phyloP scores from a whole-genome alignment of 2,888 invertebrate species.

The Stratiomys singularior region DNA sequence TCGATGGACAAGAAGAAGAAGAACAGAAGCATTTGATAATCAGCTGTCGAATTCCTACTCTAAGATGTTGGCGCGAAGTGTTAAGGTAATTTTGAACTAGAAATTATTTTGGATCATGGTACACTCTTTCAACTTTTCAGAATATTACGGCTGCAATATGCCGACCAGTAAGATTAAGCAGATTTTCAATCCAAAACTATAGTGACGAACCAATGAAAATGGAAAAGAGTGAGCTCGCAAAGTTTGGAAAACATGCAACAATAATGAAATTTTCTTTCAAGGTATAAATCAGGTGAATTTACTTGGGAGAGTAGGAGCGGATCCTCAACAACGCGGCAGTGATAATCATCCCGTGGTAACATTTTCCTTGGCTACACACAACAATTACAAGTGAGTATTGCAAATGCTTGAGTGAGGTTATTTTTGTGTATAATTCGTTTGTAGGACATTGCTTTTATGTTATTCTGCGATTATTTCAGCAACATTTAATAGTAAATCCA shows the following conservation, averaged over 20 bases:
- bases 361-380: conserved; percentile 91
- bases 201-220: conserved; percentile 54
- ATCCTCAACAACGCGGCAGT: conserved; percentile 85
- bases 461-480: too few relatives aligned
- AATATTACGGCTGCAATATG: background rate
- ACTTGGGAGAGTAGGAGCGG: conserved; percentile 87
- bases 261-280: conserved; percentile 57
- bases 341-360: conserved; percentile 86
- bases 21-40: background rate
- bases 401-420: too few relatives aligned
- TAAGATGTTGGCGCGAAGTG: conserved; percentile 42
- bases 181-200: background rate
- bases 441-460: too few relatives aligned
- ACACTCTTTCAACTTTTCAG: background rate
- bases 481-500: too few relatives aligned
- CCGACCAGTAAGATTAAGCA: background rate
- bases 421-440: too few relatives aligned
- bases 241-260: background rate
- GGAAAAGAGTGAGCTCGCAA: conserved; percentile 57
- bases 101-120: background rate
- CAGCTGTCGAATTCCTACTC: background rate
- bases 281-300: conserved; percentile 87
- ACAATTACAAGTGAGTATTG: conserved; percentile 74
- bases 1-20: too few relatives aligned
- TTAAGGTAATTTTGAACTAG: background rate